phyloP scores from a whole-genome alignment of 2,113 vertebrate genomes.

The Cheirogaleus medius region DNA sequence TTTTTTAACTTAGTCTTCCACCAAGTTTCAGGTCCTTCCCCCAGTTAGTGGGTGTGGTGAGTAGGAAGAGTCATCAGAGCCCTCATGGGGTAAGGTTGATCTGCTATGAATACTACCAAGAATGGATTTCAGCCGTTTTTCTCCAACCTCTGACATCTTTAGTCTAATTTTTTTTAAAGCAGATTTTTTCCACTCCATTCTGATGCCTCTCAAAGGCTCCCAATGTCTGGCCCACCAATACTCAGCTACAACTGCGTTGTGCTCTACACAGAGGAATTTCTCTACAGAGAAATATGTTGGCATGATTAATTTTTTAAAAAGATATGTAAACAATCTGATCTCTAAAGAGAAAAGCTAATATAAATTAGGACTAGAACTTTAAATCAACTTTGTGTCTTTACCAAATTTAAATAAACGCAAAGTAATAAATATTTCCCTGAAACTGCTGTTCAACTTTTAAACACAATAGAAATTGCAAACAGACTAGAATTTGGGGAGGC shows the following conservation, averaged over 20 bases:
- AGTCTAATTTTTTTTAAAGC: background rate
- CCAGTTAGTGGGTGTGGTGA: background rate
- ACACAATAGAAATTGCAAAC: background rate
- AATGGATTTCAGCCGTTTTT: background rate
- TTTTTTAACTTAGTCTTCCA: background rate
- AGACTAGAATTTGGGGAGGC: background rate
- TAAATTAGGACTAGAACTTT: background rate
- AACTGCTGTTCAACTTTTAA: background rate
- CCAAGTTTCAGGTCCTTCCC: background rate
- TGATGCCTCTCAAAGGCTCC: background rate
- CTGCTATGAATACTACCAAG: background rate
- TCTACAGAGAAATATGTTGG: background rate
- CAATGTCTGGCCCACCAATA: background rate
- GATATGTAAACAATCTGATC: background rate
- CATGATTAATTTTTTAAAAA: background rate
- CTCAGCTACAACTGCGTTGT: background rate
- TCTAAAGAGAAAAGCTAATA: background rate
- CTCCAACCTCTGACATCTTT: background rate
- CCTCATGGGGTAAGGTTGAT: background rate
- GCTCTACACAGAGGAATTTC: background rate
- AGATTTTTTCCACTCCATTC: background rate
- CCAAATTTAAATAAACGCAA: constrained; percentile 1
- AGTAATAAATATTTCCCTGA: background rate
- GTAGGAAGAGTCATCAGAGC: background rate
- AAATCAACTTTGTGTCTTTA: background rate